Percentiles rank a stretch among this genome's conserved stretches.
These are phyloP conservation scores for Melanotaenia trifasciata DNA, from an alignment of 2,797 vertebrate species.

Conservation along the genomic window DNA sequence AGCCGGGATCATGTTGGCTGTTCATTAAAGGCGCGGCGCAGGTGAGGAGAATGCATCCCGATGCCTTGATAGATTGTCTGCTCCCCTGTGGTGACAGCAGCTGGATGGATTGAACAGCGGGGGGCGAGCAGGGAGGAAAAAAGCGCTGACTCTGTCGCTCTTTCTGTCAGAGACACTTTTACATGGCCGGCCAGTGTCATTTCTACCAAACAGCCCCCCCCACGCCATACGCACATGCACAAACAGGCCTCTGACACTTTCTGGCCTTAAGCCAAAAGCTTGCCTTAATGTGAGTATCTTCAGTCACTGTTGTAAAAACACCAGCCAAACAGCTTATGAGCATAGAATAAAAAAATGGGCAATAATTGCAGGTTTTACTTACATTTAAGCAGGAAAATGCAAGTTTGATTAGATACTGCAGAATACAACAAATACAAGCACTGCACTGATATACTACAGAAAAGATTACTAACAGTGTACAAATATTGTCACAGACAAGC, in stretches of 20 bases:
- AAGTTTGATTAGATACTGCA: constrained; percentile 1
- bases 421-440: not conserved
- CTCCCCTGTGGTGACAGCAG: constrained; percentile 99
- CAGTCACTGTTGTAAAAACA: constrained; percentile 28
- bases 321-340: not conserved
- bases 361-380: constrained; percentile 31
- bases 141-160: constrained; percentile 93
- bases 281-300: constrained; percentile 45
- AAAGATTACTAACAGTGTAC: not conserved
- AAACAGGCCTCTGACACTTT: constrained; percentile 53
- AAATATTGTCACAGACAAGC: not conserved
- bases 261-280: constrained; percentile 57
- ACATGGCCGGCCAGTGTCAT: constrained; percentile 94
- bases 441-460: not conserved
- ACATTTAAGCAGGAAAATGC: constrained; percentile 6
- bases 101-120: constrained; percentile 99
- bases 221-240: constrained; percentile 30
- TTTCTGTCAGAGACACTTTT: constrained; percentile 96
- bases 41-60: constrained; percentile 99
- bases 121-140: constrained; percentile 85
- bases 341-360: constrained; percentile 3
- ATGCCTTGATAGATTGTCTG: constrained; percentile 99
- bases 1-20: constrained; percentile 99
- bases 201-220: constrained; percentile 83
- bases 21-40: constrained; percentile 99